Base-by-base conservation (phyloP, 2,888 invertebrate genomes). In the Pinctada fucata region DNA sequence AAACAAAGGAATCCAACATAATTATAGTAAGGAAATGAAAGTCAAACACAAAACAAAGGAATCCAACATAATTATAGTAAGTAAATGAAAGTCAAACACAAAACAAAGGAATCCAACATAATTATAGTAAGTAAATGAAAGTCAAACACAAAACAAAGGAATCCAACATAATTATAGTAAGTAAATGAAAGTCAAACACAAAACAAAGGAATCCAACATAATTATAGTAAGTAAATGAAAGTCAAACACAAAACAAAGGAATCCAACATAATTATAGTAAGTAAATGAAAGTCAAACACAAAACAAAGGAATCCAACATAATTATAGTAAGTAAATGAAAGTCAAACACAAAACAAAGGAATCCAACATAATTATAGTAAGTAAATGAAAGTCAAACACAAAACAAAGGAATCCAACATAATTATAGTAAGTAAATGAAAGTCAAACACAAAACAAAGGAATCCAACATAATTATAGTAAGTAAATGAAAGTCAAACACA, bases 31-130 rank as follows among this genome's bases (percentile, higher is more conserved):
- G 31, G 0, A 1, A 31, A 31, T 31, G 31, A 31, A 31, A 31
- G 31, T 31, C 1, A n/a, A n/a, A n/a, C n/a, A n/a, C n/a, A n/a
- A n/a, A n/a, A n/a, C 73, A 90, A 88, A 58, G 69, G 16, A 70
- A 79, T 31, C 31, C 31, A 31, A 31, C 31, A 31, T 31, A 31
- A 31, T 31, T 31, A 31, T 31, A 31, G 31, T 31, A 1, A 31
- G 31, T 31, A 1, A 31, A 31, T 31, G 31, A 31, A 31, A 31
- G 31, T 31, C 1, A n/a, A n/a, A n/a, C n/a, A n/a, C n/a, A n/a
- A n/a, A n/a, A n/a, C 73, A 90, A 88, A 58, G 69, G 16, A 70
- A 79, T 31, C 31, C 31, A 31, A 31, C 31, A 31, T 31, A 31
- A 31, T 31, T 31, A 31, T 31, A 31, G 31, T 31, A 1, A 31